Evolutionary conservation across 2,113 vertebrate genomes (phyloP), one percentile per base, ranked within the genome.

Genomic region (Octodon degus): DNA sequence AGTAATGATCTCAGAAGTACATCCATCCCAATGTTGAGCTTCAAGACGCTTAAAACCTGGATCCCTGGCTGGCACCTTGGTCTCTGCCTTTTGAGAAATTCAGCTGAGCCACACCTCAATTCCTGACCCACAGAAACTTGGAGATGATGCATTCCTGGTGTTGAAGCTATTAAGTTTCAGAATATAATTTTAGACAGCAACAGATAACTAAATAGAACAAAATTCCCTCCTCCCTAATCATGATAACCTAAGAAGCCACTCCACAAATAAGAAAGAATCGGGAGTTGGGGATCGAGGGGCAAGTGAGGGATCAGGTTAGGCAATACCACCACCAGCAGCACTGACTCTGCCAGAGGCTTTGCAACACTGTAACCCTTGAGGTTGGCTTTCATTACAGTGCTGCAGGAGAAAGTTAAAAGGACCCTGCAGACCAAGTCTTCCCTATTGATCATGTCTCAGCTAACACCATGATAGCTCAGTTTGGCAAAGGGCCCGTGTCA

Each of bases 401-500:
- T 90, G 62, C 43, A 77, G 81, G 65, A 97, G 70, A 47, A 50
- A 63, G 27, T 85, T 85, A 40, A 67, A 72, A 91, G 53, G 12
- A 88, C 4, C 13, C 74, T 90, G 83, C 70, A 97, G 62, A 89
- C n/a, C 97, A 76, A 68, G 27, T 47, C 81, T 86, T 93, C 40
- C 60, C 24, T 97, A 97, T 60, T 83, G 97, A 97, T 94, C 85
- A 91, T 9, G 65, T 95, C 96, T 97, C 93, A 86, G 67, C 77
- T 98, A 96, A 93, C 81, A 96, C 9, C 72, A 43, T 27, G 87
- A 90, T 10, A 96, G 63, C 11, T 77, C 81, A 85, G 2, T 84
- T 8, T 87, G 97, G 86, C 86, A 90, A 90, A 63, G 76, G 55
- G 86, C 92, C 96, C 97, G 50, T 0, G 55, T 88, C 60, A 97